phyloP scores from a whole-genome alignment of 2,888 invertebrate species.

The Merodon equestris region DNA sequence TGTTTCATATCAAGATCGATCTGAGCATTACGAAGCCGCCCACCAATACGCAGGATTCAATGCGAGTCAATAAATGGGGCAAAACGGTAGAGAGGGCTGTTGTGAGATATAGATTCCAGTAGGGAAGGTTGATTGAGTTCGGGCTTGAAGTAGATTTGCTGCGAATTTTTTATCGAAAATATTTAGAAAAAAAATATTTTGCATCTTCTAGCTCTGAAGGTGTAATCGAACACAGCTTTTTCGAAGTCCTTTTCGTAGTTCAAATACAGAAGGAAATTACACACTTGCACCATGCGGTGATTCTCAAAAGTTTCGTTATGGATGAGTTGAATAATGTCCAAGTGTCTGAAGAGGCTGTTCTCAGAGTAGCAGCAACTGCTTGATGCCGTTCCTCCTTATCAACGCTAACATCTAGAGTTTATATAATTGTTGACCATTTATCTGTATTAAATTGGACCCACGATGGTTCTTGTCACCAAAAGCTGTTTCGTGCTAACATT shows the following conservation, averaged over 20 bases:
- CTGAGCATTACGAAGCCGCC: too few species aligned
- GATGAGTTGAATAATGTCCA: conserved; percentile 26
- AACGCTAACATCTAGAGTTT: background rate
- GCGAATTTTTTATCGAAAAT: conserved; percentile 23
- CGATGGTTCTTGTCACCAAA: conserved; percentile 36
- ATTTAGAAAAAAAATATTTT: too few species aligned
- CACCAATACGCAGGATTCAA: conserved; percentile 53
- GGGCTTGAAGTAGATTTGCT: conserved; percentile 20
- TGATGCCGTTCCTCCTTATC: conserved; percentile 24
- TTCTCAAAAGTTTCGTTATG: conserved; percentile 14
- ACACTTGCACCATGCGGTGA: conserved; percentile 37
- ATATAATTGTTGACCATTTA: conserved; percentile 19
- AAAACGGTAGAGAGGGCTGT: conserved; percentile 31
- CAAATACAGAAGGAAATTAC: too few species aligned
- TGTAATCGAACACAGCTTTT: too few species aligned
- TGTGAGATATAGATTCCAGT: conserved; percentile 7
- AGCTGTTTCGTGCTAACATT: too few species aligned
- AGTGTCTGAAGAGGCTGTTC: background rate
- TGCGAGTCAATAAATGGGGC: conserved; percentile 50
- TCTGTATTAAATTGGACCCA: conserved; percentile 14
- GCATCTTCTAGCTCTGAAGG: conserved; percentile 23
- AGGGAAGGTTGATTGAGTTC: conserved; percentile 19
- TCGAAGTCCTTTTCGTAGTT: too few species aligned
- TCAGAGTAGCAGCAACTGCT: background rate
- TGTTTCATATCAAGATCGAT: conserved; percentile 41